Percentiles rank a stretch among this genome's conserved stretches.
Conservation (phyloP, 1,140 invertebrate genomes). For the Atta colombica region DNA sequence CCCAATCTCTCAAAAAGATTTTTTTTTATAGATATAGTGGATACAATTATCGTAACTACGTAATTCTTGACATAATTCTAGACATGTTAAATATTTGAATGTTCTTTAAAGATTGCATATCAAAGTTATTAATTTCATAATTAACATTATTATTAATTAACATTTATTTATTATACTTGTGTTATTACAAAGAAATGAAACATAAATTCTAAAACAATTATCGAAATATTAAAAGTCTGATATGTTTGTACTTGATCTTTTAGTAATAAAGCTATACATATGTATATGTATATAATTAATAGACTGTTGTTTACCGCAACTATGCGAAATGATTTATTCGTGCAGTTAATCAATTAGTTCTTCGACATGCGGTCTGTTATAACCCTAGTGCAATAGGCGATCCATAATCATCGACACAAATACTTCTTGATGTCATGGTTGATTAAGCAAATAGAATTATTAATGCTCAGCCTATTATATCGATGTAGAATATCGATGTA, state of each 20-base stretch:
- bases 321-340: conserved; percentile 58
- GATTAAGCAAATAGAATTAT: conserved; percentile 72
- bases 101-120: background rate
- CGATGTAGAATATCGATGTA: conserved; percentile 28
- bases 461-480: conserved; percentile 66
- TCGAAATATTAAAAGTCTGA: background rate
- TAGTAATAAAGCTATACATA: background rate
- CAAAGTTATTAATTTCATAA: conserved; percentile 1
- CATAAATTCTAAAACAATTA: background rate
- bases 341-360: conserved; percentile 40
- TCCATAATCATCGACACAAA: conserved; percentile 55
- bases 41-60: conserved; percentile 13
- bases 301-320: conserved; percentile 24
- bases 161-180: background rate
- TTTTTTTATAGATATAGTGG: conserved; percentile 20
- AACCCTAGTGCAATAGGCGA: conserved; percentile 29
- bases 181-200: background rate
- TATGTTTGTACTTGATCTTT: background rate
- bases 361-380: conserved; percentile 46
- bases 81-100: background rate
- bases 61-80: background rate
- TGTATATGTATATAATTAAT: conserved; percentile 22
- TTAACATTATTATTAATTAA: conserved; percentile 16
- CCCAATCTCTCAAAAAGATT: conserved; percentile 17
- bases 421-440: conserved; percentile 55